These are phyloP conservation scores for Orius insidiosus DNA, from an alignment of 1,140 invertebrate genomes.

Conservation along the genomic window DNA sequence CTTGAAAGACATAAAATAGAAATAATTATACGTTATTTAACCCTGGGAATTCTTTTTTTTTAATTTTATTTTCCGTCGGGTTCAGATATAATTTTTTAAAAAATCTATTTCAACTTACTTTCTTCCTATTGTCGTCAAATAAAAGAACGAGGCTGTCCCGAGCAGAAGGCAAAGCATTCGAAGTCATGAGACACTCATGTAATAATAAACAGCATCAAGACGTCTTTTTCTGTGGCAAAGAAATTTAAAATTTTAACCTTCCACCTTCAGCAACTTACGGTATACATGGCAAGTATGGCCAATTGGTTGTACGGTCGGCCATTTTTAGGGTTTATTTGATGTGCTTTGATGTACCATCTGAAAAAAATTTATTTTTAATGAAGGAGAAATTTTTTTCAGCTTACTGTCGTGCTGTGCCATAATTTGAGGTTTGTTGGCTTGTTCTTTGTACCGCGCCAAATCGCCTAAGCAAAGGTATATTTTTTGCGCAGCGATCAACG, in stretches of 20 bases:
- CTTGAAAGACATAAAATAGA: conserved; percentile 17
- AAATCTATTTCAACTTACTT: conserved; percentile 42
- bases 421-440: conserved; percentile 70
- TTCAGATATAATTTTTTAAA: neutral
- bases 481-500: conserved; percentile 70
- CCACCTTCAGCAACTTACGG: conserved; percentile 40
- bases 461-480: conserved; percentile 79
- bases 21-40: conserved; percentile 2
- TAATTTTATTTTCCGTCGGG: neutral
- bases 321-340: conserved; percentile 86
- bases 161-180: conserved; percentile 79
- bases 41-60: neutral
- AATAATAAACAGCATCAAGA: conserved; percentile 93
- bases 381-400: too few species aligned
- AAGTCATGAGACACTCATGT: conserved; percentile 88
- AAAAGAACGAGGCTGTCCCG: conserved; percentile 70
- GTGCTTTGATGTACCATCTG: conserved; percentile 81
- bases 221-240: conserved; percentile 58
- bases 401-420: conserved; percentile 61
- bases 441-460: conserved; percentile 74
- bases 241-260: conserved; percentile 12
- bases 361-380: too few species aligned
- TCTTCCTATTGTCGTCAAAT: conserved; percentile 87
- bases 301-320: conserved; percentile 87
- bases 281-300: conserved; percentile 77